Percentiles rank a stretch among this genome's conserved stretches.
Conservation (phyloP, 2,797 vertebrate genomes). For the Triplophysa yarkandensis region DNA sequence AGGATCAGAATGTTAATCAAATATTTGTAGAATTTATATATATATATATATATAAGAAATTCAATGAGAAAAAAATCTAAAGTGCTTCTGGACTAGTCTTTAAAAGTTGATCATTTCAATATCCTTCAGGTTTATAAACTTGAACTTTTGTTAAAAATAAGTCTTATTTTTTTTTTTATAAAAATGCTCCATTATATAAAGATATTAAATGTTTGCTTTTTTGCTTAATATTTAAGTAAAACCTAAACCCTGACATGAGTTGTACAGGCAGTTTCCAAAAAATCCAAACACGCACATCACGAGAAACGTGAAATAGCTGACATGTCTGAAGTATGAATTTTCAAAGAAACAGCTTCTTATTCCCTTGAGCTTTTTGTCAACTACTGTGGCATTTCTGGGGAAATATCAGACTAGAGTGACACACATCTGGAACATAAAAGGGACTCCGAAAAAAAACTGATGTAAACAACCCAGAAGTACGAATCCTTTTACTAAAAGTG, state of each 20-base stretch:
- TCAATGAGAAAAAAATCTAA: too few relatives aligned
- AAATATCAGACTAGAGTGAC: slow-evolving; percentile 24
- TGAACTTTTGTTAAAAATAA: not conserved
- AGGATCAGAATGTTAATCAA: too few relatives aligned
- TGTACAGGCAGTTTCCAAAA: not conserved
- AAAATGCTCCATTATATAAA: too few relatives aligned
- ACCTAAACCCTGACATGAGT: too few relatives aligned
- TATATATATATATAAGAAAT: too few relatives aligned
- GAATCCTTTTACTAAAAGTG: slow-evolving; percentile 30
- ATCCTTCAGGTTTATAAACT: too few relatives aligned
- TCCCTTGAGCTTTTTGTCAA: slow-evolving; percentile 17
- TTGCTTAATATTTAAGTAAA: not conserved
- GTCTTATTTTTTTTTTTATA: not conserved
- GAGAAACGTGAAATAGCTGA: not conserved
- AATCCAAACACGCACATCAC: not conserved
- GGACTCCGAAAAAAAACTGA: slow-evolving; percentile 11
- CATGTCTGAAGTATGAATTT: slow-evolving; percentile 17
- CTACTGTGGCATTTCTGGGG: slow-evolving; percentile 25
- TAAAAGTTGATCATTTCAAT: not conserved
- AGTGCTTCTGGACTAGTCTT: too few relatives aligned
- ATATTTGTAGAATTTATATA: too few relatives aligned
- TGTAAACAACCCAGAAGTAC: slow-evolving; percentile 48
- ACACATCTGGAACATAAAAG: slow-evolving; percentile 31
- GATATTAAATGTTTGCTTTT: too few relatives aligned
- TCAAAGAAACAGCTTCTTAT: not conserved